These are phyloP conservation scores for Lagorchestes hirsutus DNA, from an alignment of 2,797 vertebrate genomes.

Conservation along the genomic window DNA sequence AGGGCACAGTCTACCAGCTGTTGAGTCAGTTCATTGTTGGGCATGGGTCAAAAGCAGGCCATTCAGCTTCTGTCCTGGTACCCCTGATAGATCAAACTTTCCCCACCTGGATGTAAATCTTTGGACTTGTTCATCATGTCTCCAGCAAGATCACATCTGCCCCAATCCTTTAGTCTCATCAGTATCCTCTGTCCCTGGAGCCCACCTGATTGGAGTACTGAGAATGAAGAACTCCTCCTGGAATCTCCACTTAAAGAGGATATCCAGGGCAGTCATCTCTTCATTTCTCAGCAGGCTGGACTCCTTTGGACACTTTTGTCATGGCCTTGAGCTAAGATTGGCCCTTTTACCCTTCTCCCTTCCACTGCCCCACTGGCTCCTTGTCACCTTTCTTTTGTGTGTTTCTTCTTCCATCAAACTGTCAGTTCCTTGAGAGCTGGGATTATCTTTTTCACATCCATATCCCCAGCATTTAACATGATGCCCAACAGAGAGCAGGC, in stretches of 20 bases:
- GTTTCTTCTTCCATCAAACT: too few species aligned
- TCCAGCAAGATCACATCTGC: neutral
- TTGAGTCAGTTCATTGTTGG: neutral
- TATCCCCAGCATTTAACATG: neutral
- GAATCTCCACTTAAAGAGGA: too few species aligned
- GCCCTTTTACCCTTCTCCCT: too few species aligned
- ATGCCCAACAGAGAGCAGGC: too few species aligned
- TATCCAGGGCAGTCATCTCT: too few species aligned
- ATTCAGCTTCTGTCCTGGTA: neutral
- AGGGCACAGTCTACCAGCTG: neutral
- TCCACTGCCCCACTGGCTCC: too few species aligned
- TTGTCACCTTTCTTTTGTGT: too few species aligned
- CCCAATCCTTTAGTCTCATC: neutral
- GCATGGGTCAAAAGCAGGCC: too few species aligned
- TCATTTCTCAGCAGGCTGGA: too few species aligned
- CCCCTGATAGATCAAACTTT: neutral
- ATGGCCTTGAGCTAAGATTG: too few species aligned
- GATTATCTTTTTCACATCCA: neutral
- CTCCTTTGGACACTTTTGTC: too few species aligned
- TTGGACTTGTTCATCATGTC: neutral
- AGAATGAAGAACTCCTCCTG: neutral
- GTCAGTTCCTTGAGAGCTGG: too few species aligned
- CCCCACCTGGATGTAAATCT: neutral
- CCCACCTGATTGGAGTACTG: neutral
- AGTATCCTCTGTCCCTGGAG: neutral